Base-by-base conservation (phyloP, 92 coral and sea anemone genomes). In the Zoanthus gigantus region DNA sequence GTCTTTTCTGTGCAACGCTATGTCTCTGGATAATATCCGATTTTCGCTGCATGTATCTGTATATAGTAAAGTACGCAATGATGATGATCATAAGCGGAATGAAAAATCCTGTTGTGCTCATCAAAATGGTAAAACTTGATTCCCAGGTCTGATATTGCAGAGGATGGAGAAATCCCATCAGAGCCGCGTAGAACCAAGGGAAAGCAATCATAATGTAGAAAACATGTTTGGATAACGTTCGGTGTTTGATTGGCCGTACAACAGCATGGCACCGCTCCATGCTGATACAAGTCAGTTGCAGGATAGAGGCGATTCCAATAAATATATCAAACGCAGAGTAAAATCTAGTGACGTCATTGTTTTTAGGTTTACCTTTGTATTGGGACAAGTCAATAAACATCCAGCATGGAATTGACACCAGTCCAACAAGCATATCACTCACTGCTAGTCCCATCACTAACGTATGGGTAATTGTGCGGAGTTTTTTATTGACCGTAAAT, bases 361-460 rank as follows among this genome's bases (percentile, higher is more conserved):
- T 83, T 61, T 34, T 87, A 47, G 87, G 74, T 37, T 81, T 72
- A 37, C 81, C 92, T 9, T 63, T 88, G 88, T 86, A 90, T 9
- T 76, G 67, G 5, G 89, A 71, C 52, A 93, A 78, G 76, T 61
- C 87, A 56, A 93, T 87, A 68, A 77, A 93, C 42, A 92, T 91
- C 98, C 98, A 95, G 44, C 93, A 88, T 6, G 98, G 98, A 16
- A 95, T 95, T 2, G 98, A 95, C 7, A 95, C 92, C 47, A 92
- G 73, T 0, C 98, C 98, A 4, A 95, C 98, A 32, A 95, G 92
- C 9, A 83, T 82, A 42, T 95, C 98, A 69, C 97, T 92, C 9
- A 92, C 79, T 0, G 98, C 94, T 18, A 95, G 87, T 47, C 95
- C 94, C 47, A 95, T 85, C 32, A 95, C 92, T 23, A 94, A 87